A percentile compares a stretch with the other conserved stretches of the same genome.
Conservation (phyloP, 2,797 vertebrate species). For the Phylloscopus collybita region DNA sequence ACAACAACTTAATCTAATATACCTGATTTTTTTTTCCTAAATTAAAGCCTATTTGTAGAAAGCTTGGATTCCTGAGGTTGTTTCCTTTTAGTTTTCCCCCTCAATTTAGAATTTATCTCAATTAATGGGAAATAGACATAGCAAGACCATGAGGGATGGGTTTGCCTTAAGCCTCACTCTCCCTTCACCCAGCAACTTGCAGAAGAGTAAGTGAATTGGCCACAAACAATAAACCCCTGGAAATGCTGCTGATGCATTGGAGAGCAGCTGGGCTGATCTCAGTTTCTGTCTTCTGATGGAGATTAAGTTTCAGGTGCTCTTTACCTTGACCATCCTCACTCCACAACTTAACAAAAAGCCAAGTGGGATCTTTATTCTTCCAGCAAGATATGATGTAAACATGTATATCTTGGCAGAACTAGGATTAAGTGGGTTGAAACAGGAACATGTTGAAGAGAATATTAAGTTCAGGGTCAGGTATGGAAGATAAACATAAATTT, state of each 20-base stretch:
- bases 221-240: not conserved
- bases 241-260: not conserved
- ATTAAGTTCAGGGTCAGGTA: not conserved
- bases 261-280: not conserved
- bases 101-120: not conserved
- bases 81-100: not conserved
- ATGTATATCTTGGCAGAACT: not conserved
- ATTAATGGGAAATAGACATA: not conserved
- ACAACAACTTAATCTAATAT: constrained; percentile 18
- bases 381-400: not conserved
- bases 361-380: not conserved
- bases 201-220: not conserved
- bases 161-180: not conserved
- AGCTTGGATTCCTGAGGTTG: not conserved
- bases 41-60: not conserved
- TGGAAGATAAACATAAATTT: not conserved
- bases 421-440: not conserved
- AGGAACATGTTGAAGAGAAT: not conserved
- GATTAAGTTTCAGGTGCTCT: not conserved
- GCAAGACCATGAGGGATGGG: not conserved
- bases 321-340: not conserved
- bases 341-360: not conserved
- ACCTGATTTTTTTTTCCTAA: not conserved
- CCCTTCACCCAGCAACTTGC: not conserved
- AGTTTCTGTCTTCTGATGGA: not conserved